phyloP scores from a whole-genome alignment of 1,140 invertebrate species.

The Neodiprion virginianus region DNA sequence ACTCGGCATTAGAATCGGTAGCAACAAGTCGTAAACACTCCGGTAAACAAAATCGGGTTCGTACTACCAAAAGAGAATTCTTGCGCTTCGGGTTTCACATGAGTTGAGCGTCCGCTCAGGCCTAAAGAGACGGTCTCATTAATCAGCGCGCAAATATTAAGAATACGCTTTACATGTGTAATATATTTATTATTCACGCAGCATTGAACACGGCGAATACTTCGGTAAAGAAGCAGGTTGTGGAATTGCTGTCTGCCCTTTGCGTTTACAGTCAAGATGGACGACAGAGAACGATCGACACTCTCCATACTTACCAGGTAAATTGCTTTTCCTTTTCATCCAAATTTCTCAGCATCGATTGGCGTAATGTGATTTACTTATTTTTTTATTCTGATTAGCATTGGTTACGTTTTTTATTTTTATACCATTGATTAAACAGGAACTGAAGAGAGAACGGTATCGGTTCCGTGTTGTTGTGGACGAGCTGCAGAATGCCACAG shows the following conservation, averaged over 20 bases:
- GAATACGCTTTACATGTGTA: neutral
- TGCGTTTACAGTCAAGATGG: slow-evolving; percentile 90
- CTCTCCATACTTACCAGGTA: slow-evolving; percentile 88
- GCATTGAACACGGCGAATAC: slow-evolving; percentile 85
- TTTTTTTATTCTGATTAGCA: too few species aligned
- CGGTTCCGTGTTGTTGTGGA: slow-evolving; percentile 86
- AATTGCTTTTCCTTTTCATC: slow-evolving; percentile 18
- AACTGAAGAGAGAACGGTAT: slow-evolving; percentile 83
- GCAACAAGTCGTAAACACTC: neutral
- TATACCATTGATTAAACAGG: slow-evolving; percentile 62
- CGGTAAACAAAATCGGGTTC: too few species aligned
- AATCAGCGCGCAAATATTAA: neutral
- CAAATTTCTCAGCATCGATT: slow-evolving; percentile 15
- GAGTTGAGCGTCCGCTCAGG: neutral
- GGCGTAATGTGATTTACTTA: too few species aligned
- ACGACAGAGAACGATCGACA: slow-evolving; percentile 83
- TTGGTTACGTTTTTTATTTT: slow-evolving; percentile 9
- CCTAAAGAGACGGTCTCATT: neutral
- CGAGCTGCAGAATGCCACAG: slow-evolving; percentile 81
- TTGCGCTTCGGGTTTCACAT: slow-evolving; percentile 1
- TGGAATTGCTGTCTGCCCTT: slow-evolving; percentile 87
- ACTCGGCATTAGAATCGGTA: neutral
- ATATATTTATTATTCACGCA: slow-evolving; percentile 38
- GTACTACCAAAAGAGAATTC: neutral
- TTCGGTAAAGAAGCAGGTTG: slow-evolving; percentile 90